A percentile compares a stretch with the other conserved stretches of the same genome.
phyloP scores from a whole-genome alignment of 1,140 invertebrate species.

The Rhizoglyphus robini region DNA sequence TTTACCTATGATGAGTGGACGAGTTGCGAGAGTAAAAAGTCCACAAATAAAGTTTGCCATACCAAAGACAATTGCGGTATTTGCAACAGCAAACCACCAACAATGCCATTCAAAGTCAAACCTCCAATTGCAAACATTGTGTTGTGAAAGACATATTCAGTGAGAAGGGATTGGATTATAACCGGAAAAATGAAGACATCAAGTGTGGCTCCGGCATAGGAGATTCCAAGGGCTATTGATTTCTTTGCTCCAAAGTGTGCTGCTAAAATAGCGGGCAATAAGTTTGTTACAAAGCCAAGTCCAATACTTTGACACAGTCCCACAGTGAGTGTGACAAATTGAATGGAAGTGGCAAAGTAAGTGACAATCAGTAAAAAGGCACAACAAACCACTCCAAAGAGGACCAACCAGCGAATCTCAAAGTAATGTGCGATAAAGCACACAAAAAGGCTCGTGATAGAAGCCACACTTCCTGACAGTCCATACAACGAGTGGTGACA shows the following conservation, averaged over 20 bases:
- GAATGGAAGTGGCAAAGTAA: conserved; percentile 21
- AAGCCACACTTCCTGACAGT: conserved; percentile 17
- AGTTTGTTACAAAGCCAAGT: conserved; percentile 12
- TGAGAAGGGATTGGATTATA: conserved; percentile 29
- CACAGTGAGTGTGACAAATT: conserved; percentile 23
- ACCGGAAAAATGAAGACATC: conserved; percentile 32
- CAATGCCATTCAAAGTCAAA: conserved; percentile 13
- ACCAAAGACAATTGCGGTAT: conserved; percentile 24
- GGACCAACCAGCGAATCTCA: conserved; percentile 19
- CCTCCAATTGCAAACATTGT: conserved; percentile 24
- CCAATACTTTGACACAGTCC: conserved; percentile 24
- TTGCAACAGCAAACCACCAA: conserved; percentile 23
- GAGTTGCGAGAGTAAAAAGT: conserved; percentile 21
- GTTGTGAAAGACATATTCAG: conserved; percentile 21
- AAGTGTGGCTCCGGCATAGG: conserved; percentile 31
- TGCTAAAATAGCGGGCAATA: conserved; percentile 28
- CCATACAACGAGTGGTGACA: too few species aligned
- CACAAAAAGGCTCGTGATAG: conserved; percentile 17
- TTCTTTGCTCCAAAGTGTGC: conserved; percentile 31
- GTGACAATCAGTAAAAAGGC: conserved; percentile 18
- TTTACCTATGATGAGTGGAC: conserved; percentile 26
- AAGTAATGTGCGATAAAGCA: conserved; percentile 25
- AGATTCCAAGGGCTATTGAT: conserved; percentile 31
- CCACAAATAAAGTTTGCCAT: conserved; percentile 25
- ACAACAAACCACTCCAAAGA: conserved; percentile 20